A percentile compares a stretch with the other conserved stretches of the same genome.
Conservation (phyloP, 2,113 vertebrate species). For the Gorsachius goisagi region DNA sequence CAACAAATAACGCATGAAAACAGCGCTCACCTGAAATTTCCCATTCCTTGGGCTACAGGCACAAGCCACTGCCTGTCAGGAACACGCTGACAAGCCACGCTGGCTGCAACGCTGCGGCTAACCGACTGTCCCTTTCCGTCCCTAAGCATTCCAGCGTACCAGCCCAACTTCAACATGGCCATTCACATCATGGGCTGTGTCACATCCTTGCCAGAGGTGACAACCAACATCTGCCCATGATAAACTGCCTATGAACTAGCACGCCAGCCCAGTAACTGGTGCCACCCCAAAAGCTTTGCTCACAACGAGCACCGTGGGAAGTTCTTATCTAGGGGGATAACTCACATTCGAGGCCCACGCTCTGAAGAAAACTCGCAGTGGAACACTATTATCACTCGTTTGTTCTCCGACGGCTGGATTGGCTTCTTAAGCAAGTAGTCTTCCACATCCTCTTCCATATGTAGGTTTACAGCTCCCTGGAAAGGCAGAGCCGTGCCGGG, state of each 20-base stretch:
- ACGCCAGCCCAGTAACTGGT: fast-evolving
- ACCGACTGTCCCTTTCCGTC: neutral
- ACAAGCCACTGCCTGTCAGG: neutral
- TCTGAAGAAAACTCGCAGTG: slow-evolving; percentile 98
- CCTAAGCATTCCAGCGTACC: fast-evolving
- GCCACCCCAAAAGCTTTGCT: fast-evolving
- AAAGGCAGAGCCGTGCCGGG: fast-evolving
- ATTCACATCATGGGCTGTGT: fast-evolving
- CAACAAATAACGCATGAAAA: fast-evolving
- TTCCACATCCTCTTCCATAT: slow-evolving; percentile 90
- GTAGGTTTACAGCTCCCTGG: slow-evolving; percentile 90
- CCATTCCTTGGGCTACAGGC: fast-evolving
- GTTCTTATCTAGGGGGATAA: fast-evolving
- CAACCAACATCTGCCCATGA: fast-evolving
- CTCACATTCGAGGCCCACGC: slow-evolving; percentile 91
- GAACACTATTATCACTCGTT: slow-evolving; percentile 89
- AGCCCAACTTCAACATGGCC: neutral
- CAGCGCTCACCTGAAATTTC: fast-evolving
- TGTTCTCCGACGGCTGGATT: slow-evolving; percentile 73
- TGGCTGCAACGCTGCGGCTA: fast-evolving
- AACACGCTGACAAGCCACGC: neutral
- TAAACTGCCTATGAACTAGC: fast-evolving
- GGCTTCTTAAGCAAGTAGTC: slow-evolving; percentile 83
- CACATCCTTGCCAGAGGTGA: neutral
- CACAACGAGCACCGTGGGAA: fast-evolving